phyloP scores from a whole-genome alignment of 1,140 invertebrate genomes.

The Penaeus japonicus region DNA sequence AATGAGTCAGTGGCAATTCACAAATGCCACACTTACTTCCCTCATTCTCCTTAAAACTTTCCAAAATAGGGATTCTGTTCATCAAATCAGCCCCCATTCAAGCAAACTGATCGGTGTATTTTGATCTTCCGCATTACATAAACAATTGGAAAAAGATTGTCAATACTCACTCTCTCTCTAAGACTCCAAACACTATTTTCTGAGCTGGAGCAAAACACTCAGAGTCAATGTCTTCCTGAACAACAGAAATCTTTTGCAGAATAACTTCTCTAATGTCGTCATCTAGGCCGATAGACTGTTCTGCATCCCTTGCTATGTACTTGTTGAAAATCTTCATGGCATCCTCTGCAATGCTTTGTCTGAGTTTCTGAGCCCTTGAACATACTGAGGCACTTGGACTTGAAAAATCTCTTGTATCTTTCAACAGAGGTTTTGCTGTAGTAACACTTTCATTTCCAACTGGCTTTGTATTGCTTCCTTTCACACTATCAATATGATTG shows the following conservation, averaged over 20 bases:
- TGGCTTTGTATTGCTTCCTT: not conserved
- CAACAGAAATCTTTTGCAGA: not conserved
- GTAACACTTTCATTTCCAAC: not conserved
- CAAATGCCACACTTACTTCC: too few species aligned
- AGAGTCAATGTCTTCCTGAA: constrained; percentile 16
- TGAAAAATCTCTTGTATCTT: not conserved
- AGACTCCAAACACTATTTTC: constrained; percentile 3
- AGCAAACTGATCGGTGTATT: too few species aligned
- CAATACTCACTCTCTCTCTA: constrained; percentile 39
- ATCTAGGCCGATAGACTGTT: constrained; percentile 6
- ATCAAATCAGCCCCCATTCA: too few species aligned
- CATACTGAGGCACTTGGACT: not conserved
- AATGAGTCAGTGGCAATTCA: too few species aligned
- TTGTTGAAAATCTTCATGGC: constrained; percentile 39
- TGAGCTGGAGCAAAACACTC: constrained; percentile 23
- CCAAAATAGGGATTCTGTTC: too few species aligned
- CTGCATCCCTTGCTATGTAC: constrained; percentile 32
- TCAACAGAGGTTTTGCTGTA: not conserved
- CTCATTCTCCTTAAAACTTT: too few species aligned
- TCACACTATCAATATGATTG: not conserved
- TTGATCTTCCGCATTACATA: not conserved
- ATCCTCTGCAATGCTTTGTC: constrained; percentile 36
- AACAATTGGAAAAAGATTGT: not conserved
- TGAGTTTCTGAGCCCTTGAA: not conserved
- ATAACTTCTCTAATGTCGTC: not conserved